Evolutionary conservation across 30 jellyfish, hydroid and myxozoan species (phyloP).

Genomic region (Morbakka virulenta): DNA sequence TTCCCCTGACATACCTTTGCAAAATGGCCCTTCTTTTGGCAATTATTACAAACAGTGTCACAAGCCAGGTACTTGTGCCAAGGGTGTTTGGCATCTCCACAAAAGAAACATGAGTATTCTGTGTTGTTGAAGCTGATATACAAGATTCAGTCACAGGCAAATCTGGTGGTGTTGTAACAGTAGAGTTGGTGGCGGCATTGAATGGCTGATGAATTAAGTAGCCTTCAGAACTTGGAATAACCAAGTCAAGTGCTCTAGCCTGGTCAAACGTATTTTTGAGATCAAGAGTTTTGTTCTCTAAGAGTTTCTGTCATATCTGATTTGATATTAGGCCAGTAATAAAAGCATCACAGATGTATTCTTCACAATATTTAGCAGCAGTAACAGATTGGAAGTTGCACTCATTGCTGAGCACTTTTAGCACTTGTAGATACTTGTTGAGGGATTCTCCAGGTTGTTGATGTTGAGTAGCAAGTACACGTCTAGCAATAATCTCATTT

Average conservation of each 20-base stretch:
- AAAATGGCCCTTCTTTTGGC: too few relatives aligned
- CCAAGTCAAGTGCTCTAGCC: constrained; percentile 50
- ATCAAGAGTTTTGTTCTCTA: constrained; percentile 42
- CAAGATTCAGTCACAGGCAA: too few relatives aligned
- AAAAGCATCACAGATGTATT: constrained; percentile 53
- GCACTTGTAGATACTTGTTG: constrained; percentile 37
- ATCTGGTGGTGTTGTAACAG: too few relatives aligned
- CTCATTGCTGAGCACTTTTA: constrained; percentile 42
- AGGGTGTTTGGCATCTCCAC: too few relatives aligned
- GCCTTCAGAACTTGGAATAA: constrained; percentile 25
- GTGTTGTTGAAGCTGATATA: too few relatives aligned
- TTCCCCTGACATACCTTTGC: too few relatives aligned
- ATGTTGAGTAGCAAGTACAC: constrained; percentile 24
- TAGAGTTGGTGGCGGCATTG: background rate
- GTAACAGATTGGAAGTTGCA: constrained; percentile 50
- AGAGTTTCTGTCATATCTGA: constrained; percentile 52
- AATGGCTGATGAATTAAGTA: background rate
- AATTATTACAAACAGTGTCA: too few relatives aligned
- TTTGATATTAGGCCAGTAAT: constrained; percentile 50
- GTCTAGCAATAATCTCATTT: constrained; percentile 18
- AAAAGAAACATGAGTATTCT: too few relatives aligned
- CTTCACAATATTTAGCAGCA: constrained; percentile 51
- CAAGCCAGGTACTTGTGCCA: too few relatives aligned
- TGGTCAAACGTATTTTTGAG: constrained; percentile 43
- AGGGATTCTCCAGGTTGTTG: constrained; percentile 53